Conservation (phyloP, 2,888 invertebrate genomes). For the Julus scandinavius region DNA sequence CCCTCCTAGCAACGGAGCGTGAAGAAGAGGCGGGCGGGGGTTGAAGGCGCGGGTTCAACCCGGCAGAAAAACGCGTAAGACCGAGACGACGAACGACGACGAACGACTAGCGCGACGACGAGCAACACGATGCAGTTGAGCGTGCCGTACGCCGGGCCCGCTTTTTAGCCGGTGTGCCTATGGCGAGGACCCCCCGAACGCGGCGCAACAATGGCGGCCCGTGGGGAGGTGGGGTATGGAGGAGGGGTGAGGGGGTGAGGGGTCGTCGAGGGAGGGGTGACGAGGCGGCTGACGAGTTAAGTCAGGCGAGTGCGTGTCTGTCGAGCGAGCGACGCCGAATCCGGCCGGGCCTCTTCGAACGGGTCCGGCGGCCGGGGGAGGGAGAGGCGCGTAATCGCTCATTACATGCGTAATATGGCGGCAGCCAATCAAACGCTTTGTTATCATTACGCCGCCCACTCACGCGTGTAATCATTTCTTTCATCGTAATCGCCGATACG, state of each 20-base stretch:
- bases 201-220: not conserved
- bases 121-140: not conserved
- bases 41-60: not conserved
- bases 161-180: not conserved
- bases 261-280: not conserved
- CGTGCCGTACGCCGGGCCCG: not conserved
- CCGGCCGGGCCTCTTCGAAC: not conserved
- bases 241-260: not conserved
- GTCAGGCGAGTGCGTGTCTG: not conserved
- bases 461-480: constrained; percentile 51
- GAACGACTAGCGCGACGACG: not conserved
- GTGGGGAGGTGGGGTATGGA: not conserved
- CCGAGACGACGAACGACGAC: not conserved
- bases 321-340: not conserved
- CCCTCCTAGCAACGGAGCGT: not conserved
- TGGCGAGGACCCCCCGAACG: not conserved
- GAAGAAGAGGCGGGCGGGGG: not conserved
- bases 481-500: constrained; percentile 28
- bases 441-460: constrained; percentile 51
- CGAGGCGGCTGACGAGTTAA: not conserved
- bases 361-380: not conserved
- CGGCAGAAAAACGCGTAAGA: not conserved
- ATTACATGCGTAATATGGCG: constrained; percentile 51
- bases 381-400: constrained; percentile 28
- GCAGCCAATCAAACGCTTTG: constrained; percentile 52